Conservation (phyloP, 2,888 invertebrate species). For the Agrochola lychnidis region DNA sequence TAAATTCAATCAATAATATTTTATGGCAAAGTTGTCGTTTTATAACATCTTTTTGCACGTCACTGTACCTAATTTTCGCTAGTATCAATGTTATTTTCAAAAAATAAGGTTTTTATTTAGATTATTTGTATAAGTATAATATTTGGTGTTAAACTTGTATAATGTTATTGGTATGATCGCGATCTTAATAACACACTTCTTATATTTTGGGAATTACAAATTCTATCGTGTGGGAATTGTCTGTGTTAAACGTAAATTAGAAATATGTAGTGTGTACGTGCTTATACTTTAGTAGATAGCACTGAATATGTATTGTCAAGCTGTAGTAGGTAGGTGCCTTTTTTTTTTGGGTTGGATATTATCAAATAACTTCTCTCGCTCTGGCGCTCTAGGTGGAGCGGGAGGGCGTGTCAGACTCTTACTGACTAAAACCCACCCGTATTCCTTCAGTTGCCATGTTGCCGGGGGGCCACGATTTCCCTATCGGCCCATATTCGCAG, state of each 20-base stretch:
- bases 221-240: not conserved
- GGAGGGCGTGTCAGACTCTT: too few relatives aligned
- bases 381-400: too few relatives aligned
- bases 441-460: too few relatives aligned
- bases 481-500: too few relatives aligned
- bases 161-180: slow-evolving; percentile 16
- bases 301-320: slow-evolving; percentile 1
- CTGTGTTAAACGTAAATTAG: not conserved
- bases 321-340: too few relatives aligned
- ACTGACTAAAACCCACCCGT: too few relatives aligned
- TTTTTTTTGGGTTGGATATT: too few relatives aligned
- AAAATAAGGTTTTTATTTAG: slow-evolving; percentile 37
- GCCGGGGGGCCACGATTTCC: too few relatives aligned
- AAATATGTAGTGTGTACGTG: not conserved
- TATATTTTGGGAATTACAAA: slow-evolving; percentile 10
- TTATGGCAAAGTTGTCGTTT: not conserved
- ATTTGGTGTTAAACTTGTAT: slow-evolving; percentile 15
- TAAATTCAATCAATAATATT: not conserved
- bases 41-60: not conserved
- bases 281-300: not conserved
- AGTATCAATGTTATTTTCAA: slow-evolving; percentile 6
- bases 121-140: slow-evolving; percentile 18
- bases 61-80: slow-evolving; percentile 22
- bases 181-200: not conserved
- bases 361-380: too few relatives aligned